Percentiles rank a stretch among this genome's conserved stretches.
These are phyloP conservation scores for Theristus sp. DNA, from an alignment of 2,888 invertebrate species.

Conservation along the genomic window DNA sequence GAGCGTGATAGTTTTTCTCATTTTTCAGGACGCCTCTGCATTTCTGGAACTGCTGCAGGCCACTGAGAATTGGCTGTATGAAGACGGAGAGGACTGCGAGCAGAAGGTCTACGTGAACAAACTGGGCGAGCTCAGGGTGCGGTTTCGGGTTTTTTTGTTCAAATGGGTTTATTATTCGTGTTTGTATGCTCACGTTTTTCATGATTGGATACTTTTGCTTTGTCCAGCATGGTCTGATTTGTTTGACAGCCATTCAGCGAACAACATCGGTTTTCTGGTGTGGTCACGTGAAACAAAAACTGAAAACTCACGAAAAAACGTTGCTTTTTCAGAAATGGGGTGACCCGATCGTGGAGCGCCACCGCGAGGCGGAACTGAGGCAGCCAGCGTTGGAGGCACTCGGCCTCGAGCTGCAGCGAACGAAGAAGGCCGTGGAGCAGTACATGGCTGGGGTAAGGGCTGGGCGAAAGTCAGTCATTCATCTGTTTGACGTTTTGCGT, in stretches of 20 bases:
- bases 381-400: constrained; percentile 61
- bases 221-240: too few relatives aligned
- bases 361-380: constrained; percentile 58
- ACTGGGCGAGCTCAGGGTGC: constrained; percentile 37
- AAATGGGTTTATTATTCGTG: too few relatives aligned
- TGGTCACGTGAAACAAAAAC: too few relatives aligned
- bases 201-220: too few relatives aligned
- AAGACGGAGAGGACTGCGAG: constrained; percentile 80
- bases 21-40: constrained; percentile 19
- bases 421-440: constrained; percentile 47
- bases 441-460: constrained; percentile 37
- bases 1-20: too few relatives aligned
- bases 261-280: too few relatives aligned
- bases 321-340: constrained; percentile 55
- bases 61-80: constrained; percentile 90
- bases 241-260: too few relatives aligned
- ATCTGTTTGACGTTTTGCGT: too few relatives aligned
- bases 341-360: constrained; percentile 67
- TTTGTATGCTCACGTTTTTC: too few relatives aligned
- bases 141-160: constrained; percentile 30
- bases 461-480: too few relatives aligned
- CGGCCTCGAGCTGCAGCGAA: constrained; percentile 52
- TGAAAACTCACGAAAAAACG: too few relatives aligned
- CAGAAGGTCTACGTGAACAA: constrained; percentile 47
- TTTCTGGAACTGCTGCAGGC: constrained; percentile 47